A percentile compares a stretch with the other conserved stretches of the same genome.
Evolutionary conservation across 2,888 invertebrate species (phyloP).

Genomic region (Steromphala cineraria): DNA sequence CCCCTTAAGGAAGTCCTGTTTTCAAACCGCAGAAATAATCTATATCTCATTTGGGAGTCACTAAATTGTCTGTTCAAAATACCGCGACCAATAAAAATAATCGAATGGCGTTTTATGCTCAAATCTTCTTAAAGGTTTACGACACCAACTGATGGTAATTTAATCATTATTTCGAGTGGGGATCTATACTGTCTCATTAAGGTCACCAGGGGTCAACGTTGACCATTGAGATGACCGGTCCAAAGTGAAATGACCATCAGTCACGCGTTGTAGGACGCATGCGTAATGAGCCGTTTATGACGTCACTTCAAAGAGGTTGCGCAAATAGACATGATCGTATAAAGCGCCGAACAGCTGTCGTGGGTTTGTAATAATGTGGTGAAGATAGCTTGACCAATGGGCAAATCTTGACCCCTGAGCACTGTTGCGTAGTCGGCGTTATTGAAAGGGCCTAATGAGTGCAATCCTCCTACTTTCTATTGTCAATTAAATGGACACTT

Average conservation of each 20-base stretch:
- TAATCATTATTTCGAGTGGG: not conserved
- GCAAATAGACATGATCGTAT: not conserved
- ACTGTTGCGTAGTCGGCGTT: not conserved
- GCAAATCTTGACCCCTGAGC: not conserved
- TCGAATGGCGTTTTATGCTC: no score
- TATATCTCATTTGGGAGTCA: no score
- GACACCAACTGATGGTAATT: no score
- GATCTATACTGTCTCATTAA: not conserved
- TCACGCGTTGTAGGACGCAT: not conserved
- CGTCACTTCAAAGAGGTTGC: not conserved
- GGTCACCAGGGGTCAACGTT: not conserved
- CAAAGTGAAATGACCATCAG: not conserved
- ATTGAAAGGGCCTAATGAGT: not conserved
- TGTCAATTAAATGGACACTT: not conserved
- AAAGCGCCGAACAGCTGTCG: slow-evolving; percentile 4
- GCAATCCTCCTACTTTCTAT: not conserved
- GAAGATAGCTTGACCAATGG: not conserved
- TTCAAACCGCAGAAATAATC: no score
- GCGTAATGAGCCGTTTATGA: not conserved
- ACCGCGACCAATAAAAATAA: no score
- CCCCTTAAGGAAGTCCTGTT: no score
- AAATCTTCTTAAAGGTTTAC: no score
- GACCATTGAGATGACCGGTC: not conserved
- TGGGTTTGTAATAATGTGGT: not conserved
- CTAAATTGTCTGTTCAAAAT: no score